These are phyloP conservation scores for Bombus sibiricus DNA, from an alignment of 1,140 invertebrate species.

Conservation along the genomic window DNA sequence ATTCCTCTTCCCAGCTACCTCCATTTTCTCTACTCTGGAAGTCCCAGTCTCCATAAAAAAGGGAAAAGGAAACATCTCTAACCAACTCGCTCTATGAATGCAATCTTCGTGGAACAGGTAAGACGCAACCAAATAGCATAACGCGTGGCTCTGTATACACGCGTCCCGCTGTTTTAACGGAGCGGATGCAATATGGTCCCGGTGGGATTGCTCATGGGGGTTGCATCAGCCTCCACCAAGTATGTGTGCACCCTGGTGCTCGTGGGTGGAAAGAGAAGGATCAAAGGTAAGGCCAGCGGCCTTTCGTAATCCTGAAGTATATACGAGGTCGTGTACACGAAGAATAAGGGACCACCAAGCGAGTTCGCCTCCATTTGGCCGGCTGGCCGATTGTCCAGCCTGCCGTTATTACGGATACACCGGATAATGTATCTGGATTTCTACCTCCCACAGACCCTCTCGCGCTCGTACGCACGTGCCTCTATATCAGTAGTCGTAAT, in stretches of 20 bases:
- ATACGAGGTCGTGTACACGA: constrained; percentile 35
- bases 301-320: constrained; percentile 25
- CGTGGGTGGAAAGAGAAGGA: constrained; percentile 17
- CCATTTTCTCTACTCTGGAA: background rate
- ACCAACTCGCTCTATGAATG: background rate
- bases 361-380: constrained; percentile 50
- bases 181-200: constrained; percentile 29
- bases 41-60: too few species aligned
- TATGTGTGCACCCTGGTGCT: background rate
- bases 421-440: constrained; percentile 56
- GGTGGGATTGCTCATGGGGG: constrained; percentile 22
- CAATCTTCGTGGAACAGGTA: background rate
- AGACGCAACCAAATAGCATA: background rate
- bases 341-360: constrained; percentile 55
- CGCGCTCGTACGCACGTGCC: background rate
- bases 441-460: constrained; percentile 31
- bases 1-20: background rate
- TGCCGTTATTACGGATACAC: constrained; percentile 41
- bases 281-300: constrained; percentile 13
- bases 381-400: constrained; percentile 36
- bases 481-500: constrained; percentile 25
- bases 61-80: background rate
- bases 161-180: constrained; percentile 50
- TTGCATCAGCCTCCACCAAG: constrained; percentile 29
- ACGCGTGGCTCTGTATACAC: background rate